Percentiles rank a stretch among this genome's conserved stretches.
Conservation (phyloP, 2,113 vertebrate genomes). For the Chaetops frenatus region DNA sequence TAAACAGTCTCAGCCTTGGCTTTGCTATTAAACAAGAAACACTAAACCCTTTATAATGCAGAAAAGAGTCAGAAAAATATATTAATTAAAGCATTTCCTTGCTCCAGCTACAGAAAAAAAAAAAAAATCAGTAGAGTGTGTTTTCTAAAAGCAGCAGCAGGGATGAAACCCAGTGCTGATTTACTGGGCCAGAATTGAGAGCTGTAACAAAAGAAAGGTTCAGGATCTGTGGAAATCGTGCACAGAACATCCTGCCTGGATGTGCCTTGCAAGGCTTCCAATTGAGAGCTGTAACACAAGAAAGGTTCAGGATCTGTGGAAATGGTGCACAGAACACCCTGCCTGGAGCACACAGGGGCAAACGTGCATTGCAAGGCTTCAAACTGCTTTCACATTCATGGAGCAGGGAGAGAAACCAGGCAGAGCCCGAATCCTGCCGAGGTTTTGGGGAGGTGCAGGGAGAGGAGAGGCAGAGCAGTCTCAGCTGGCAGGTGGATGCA, state of each 20-base stretch:
- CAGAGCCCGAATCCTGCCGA: background rate
- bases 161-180: background rate
- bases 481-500: background rate
- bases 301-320: rapidly evolving
- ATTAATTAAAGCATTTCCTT: background rate
- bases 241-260: background rate
- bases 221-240: rapidly evolving
- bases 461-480: rapidly evolving
- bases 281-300: rapidly evolving
- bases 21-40: background rate
- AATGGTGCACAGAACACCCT: rapidly evolving
- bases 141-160: background rate
- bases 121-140: too few species aligned
- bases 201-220: rapidly evolving
- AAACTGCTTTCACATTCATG: rapidly evolving
- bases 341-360: background rate
- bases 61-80: background rate
- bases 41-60: background rate
- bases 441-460: rapidly evolving
- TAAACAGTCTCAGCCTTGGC: background rate
- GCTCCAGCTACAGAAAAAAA: background rate
- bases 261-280: rapidly evolving
- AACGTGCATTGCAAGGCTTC: rapidly evolving
- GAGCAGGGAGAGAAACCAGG: rapidly evolving
- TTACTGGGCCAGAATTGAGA: background rate